Evolutionary conservation across 1,140 invertebrate species (phyloP), one percentile per base, ranked within the genome.

Genomic region (Caenorhabditis latens): DNA sequence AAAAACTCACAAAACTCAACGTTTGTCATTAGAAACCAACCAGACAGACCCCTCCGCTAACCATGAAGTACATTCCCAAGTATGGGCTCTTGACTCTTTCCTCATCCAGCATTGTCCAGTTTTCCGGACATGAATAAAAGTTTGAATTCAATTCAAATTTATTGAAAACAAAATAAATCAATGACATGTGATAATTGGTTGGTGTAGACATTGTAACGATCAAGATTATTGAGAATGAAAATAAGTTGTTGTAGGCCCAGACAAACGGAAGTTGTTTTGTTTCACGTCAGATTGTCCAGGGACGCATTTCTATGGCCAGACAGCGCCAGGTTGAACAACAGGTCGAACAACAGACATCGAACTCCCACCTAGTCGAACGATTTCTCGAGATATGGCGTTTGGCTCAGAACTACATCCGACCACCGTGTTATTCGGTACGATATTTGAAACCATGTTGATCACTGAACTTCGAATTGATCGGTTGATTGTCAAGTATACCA

Each of bases 121-220:
- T 58, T 4, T 58, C 57, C n/a, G 57, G 57, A 58, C 57, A 58
- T n/a, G 57, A 16, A n/a, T 58, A 58, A n/a, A 58, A 58, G 8
- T 58, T 5, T 8, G 57, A 58, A 8, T 58, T 58, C 4, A 58
- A 7, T 58, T 58, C 57, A 58, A 58, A 58, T 58, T 58, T n/a
- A 58, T 58, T 58, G 16, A 58, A 58, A 58, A 58, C n/a, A 58
- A 58, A 16, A n/a, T 58, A 58, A 21, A n/a, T 8, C 57, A 58
- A 58, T 5, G 57, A 58, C 57, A 58, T 58, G 57, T 58, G 57
- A 58, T 58, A 58, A n/a, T n/a, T 58, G n/a, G 57, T 58, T 5
- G 16, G 57, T 14, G 57, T 58, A n/a, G 57, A 58, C 57, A 58
- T 58, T 8, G 2, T 32, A 2, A 32, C 32, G 32, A 32, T 32